Percentiles rank a stretch among this genome's conserved stretches.
phyloP scores from a whole-genome alignment of 2,797 vertebrate species.

The Semaprochilodus insignis region DNA sequence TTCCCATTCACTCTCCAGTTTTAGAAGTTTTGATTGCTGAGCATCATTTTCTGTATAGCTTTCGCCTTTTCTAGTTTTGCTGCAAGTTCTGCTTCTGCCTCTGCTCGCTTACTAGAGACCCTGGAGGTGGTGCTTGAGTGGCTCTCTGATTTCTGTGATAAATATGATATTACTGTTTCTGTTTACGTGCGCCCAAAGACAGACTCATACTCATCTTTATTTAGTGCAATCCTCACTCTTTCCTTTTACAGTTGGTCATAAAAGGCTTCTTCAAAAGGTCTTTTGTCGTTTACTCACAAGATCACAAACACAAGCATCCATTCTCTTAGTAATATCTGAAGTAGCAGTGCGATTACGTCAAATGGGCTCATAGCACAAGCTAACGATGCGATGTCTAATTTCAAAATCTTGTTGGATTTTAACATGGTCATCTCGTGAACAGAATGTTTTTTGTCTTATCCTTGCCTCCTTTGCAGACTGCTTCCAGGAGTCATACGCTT shows the following conservation, averaged over 20 bases:
- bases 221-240: no score
- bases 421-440: conserved; percentile 42
- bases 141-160: background rate
- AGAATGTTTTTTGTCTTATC: conserved; percentile 41
- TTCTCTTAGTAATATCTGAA: conserved; percentile 43
- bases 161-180: conserved; percentile 26
- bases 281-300: no score
- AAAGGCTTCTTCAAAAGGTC: no score
- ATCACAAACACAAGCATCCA: no score
- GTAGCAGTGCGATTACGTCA: conserved; percentile 3
- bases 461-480: no score
- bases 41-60: conserved; percentile 22
- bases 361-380: conserved; percentile 46
- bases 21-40: conserved; percentile 26
- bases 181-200: conserved; percentile 54
- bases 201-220: no score
- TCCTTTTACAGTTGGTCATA: no score
- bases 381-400: conserved; percentile 5
- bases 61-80: conserved; percentile 50
- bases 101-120: conserved; percentile 12
- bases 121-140: conserved; percentile 4
- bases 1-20: conserved; percentile 57
- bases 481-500: conserved; percentile 21
- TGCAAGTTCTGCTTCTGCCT: conserved; percentile 47
- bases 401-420: background rate